Evolutionary conservation across 2,113 vertebrate species (phyloP).

Genomic region (Planiliza haematocheilus): DNA sequence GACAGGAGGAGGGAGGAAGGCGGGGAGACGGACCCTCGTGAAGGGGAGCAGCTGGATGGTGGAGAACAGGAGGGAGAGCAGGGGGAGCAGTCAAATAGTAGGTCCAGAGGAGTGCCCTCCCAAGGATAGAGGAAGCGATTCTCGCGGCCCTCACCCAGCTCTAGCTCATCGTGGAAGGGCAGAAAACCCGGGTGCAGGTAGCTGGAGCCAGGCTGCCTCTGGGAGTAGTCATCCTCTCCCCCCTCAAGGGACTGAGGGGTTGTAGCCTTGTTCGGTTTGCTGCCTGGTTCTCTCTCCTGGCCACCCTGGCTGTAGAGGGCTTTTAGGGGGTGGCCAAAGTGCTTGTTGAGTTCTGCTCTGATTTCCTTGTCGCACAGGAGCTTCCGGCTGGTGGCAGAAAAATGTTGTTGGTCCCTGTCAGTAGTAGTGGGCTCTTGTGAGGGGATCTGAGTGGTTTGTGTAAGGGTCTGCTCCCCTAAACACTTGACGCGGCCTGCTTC

Average conservation of each 20-base stretch:
- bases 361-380: constrained; percentile 96
- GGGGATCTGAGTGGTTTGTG: constrained; percentile 56
- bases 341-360: constrained; percentile 97
- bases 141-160: constrained; percentile 92
- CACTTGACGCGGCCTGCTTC: constrained; percentile 82
- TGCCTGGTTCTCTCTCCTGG: constrained; percentile 65
- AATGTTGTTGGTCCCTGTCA: constrained; percentile 75
- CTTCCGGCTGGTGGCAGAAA: constrained; percentile 85
- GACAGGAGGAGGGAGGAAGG: constrained; percentile 90
- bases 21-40: constrained; percentile 93
- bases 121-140: constrained; percentile 91
- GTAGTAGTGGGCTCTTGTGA: constrained; percentile 70
- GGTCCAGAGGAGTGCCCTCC: constrained; percentile 94
- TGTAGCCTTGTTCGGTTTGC: constrained; percentile 55
- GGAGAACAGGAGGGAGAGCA: constrained; percentile 94
- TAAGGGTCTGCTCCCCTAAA: constrained; percentile 68
- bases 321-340: constrained; percentile 94
- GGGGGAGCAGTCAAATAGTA: constrained; percentile 93
- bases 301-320: constrained; percentile 82
- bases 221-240: constrained; percentile 84
- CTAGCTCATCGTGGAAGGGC: constrained; percentile 87
- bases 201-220: constrained; percentile 89
- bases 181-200: constrained; percentile 93
- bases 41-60: constrained; percentile 93
- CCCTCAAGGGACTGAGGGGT: constrained; percentile 73